phyloP scores from a whole-genome alignment of 1,140 invertebrate species.

The Cylas formicarius region DNA sequence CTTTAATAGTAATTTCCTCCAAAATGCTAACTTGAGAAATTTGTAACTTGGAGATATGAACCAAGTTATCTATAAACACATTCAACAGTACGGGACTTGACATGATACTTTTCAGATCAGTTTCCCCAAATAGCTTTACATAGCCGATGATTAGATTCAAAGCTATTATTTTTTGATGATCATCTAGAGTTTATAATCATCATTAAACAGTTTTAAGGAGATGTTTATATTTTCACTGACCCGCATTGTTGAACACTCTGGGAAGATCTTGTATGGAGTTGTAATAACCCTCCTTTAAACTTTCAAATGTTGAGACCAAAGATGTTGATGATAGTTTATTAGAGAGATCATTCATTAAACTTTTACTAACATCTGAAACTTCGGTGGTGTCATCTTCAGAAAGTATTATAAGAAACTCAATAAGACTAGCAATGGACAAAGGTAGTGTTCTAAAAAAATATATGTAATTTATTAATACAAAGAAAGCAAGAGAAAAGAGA shows the following conservation, averaged over 20 bases:
- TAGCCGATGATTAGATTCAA: conserved; percentile 56
- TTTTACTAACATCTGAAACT: conserved; percentile 34
- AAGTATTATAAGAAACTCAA: conserved; percentile 53
- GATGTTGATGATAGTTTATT: conserved; percentile 33
- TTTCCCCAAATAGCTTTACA: conserved; percentile 47
- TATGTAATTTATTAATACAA: conserved; percentile 7
- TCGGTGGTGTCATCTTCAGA: conserved; percentile 49
- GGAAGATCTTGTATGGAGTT: conserved; percentile 49
- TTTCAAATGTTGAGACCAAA: conserved; percentile 44
- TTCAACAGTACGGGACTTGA: conserved; percentile 45
- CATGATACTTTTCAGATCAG: conserved; percentile 48
- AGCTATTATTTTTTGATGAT: conserved; percentile 47
- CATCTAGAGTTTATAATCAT: conserved; percentile 43
- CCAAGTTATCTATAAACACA: conserved; percentile 47
- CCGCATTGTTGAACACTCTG: conserved; percentile 51
- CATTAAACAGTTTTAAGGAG: conserved; percentile 4
- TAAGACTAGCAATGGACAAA: conserved; percentile 45
- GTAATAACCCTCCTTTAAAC: conserved; percentile 53
- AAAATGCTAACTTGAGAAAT: conserved; percentile 46
- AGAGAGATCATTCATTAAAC: conserved; percentile 36
- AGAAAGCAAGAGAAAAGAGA: conserved; percentile 5
- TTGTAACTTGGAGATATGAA: conserved; percentile 49
- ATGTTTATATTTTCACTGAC: conserved; percentile 36
- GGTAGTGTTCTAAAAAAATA: conserved; percentile 49
- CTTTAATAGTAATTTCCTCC: conserved; percentile 46